Evolutionary conservation across 2,113 vertebrate genomes (phyloP).

Genomic region (Cyanistes caeruleus): DNA sequence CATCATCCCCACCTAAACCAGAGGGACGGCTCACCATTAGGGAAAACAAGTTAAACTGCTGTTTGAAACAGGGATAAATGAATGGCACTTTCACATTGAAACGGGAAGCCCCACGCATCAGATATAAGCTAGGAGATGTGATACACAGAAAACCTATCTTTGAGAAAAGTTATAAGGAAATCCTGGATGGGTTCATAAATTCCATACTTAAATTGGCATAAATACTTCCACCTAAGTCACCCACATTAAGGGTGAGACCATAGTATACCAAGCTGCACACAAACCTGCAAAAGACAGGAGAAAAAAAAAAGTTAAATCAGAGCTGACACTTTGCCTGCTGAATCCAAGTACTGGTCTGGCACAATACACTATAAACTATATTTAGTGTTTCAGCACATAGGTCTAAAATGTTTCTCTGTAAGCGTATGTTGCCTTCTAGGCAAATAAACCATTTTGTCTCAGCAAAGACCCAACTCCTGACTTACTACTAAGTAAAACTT

Average conservation of each 20-base stretch:
- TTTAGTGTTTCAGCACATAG: neutral
- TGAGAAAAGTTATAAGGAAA: neutral
- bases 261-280: constrained; percentile 86
- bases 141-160: neutral
- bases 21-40: fast-evolving
- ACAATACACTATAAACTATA: neutral
- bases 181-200: neutral
- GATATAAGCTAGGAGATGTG: neutral
- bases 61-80: neutral
- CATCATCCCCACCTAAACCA: neutral
- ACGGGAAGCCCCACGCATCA: neutral
- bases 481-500: neutral
- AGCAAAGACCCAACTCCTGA: neutral
- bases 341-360: neutral
- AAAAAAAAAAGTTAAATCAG: neutral
- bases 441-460: neutral
- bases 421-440: neutral
- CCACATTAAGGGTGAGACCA: constrained; percentile 80
- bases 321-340: neutral
- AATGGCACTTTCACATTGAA: neutral
- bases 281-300: constrained; percentile 69
- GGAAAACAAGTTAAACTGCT: neutral
- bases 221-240: constrained; percentile 79
- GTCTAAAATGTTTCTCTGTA: neutral
- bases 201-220: constrained; percentile 77